Percentiles rank a stretch among this genome's conserved stretches.
Conservation (phyloP, 2,888 invertebrate genomes). For the Spilosoma lubricipeda region DNA sequence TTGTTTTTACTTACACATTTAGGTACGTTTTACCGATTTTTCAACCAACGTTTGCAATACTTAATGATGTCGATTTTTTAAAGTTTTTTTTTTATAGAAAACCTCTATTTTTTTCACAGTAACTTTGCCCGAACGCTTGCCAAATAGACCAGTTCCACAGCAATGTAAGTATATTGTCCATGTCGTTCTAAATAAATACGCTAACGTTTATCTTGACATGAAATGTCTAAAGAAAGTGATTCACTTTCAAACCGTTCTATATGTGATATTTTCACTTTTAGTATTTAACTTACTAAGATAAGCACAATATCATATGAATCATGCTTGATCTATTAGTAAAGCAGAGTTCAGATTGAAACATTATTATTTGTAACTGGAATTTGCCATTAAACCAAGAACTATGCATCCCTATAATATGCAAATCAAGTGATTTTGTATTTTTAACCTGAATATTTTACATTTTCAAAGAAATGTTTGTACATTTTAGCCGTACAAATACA, state of each 20-base stretch:
- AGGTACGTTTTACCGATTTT: too few relatives aligned
- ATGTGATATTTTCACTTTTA: too few relatives aligned
- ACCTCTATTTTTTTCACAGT: neutral
- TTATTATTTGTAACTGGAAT: neutral
- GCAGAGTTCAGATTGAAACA: too few relatives aligned
- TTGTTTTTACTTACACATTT: too few relatives aligned
- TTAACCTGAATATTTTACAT: too few relatives aligned
- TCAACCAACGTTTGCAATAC: neutral
- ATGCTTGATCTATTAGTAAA: neutral
- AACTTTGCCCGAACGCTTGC: neutral
- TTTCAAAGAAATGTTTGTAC: too few relatives aligned
- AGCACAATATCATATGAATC: neutral
- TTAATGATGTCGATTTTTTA: neutral
- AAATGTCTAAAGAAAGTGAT: neutral
- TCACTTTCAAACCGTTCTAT: neutral
- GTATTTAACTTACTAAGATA: too few relatives aligned
- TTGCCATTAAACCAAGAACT: neutral
- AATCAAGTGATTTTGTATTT: too few relatives aligned
- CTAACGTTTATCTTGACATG: neutral
- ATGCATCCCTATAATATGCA: too few relatives aligned
- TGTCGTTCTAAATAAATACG: neutral
- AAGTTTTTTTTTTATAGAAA: neutral
- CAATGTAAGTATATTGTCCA: neutral
- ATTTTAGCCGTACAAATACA: too few relatives aligned
- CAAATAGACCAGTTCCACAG: neutral